phyloP scores from a whole-genome alignment of 2,113 vertebrate species.

The Carlito syrichta region DNA sequence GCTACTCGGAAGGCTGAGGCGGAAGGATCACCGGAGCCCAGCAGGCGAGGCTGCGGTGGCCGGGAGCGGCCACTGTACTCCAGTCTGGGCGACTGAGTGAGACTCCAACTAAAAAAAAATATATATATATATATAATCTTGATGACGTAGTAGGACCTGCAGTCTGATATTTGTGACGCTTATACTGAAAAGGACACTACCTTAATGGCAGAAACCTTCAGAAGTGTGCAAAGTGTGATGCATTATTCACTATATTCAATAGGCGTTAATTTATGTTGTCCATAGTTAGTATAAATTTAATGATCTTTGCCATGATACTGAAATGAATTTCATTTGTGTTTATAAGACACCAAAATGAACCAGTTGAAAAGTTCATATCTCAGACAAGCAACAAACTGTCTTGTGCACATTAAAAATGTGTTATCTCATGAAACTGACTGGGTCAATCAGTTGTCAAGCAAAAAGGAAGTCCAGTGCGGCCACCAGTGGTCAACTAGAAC shows the following conservation, averaged over 20 bases:
- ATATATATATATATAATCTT: too few species aligned
- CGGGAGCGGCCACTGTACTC: too few species aligned
- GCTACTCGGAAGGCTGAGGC: too few species aligned
- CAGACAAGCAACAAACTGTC: not conserved
- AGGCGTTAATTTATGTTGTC: not conserved
- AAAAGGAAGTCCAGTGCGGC: not conserved
- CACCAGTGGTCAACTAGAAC: not conserved
- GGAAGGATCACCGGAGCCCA: too few species aligned
- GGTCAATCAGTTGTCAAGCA: not conserved
- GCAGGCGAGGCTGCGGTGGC: too few species aligned
- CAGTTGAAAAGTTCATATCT: not conserved
- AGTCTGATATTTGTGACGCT: not conserved
- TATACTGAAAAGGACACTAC: not conserved
- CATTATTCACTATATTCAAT: not conserved
- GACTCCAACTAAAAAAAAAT: too few species aligned
- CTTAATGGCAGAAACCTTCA: not conserved
- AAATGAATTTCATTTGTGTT: slow-evolving; percentile 14
- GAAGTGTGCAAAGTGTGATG: not conserved
- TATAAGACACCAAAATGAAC: slow-evolving; percentile 6
- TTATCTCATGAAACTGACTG: not conserved
- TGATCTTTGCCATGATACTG: not conserved
- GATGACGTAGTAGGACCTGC: not conserved
- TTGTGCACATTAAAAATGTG: not conserved
- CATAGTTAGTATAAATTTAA: not conserved
- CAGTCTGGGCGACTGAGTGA: too few species aligned